Base-by-base conservation (phyloP, 2,113 vertebrate species). In the Romanogobio albipinnatus region DNA sequence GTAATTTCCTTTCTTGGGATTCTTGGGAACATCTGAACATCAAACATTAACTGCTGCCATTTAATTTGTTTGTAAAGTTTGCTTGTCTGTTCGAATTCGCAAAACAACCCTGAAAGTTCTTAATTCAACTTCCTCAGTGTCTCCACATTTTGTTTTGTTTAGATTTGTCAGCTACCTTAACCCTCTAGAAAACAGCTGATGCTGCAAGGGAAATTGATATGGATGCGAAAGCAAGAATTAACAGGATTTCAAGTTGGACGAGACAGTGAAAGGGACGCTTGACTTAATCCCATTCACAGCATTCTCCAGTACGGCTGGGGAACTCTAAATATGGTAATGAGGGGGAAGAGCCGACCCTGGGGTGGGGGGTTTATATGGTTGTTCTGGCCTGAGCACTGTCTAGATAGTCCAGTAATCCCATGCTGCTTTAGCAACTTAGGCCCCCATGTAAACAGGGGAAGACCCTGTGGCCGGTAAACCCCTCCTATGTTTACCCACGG, bases 241-340 rank as follows among this genome's bases (percentile, higher is more conserved):
- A 90, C 29, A 51, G 84, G 87, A 88, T 90, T 91, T 85, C 86
- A 91, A 89, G 87, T 83, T 90, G 86, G 59, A 51, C 56, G 47
- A 76, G 62, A 81, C 76, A 77, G 36, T 62, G 74, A 90, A 81
- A 87, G 89, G 70, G 26, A 84, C n/a, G 75, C 74, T 45, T 80
- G 81, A 76, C 49, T 76, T 81, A 82, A 89, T 83, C 86, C 76
- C 84, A 90, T 91, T 87, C 85, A 84, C 76, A 47, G 78, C 26
- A 58, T 43, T 59, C 82, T 76, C 70, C 51, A 43, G 82, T 85
- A 82, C 70, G 22, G 15, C 75, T 79, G 47, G 70, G 73, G 9
- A 88, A 87, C 88, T 89, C 75, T 86, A 86, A 87, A 90, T 90
- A 89, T 92, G 90, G 47, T 91, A 83, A 93, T 91, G 86, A 89